Conservation (phyloP, 2,888 invertebrate genomes). For the Melipona beecheii region DNA sequence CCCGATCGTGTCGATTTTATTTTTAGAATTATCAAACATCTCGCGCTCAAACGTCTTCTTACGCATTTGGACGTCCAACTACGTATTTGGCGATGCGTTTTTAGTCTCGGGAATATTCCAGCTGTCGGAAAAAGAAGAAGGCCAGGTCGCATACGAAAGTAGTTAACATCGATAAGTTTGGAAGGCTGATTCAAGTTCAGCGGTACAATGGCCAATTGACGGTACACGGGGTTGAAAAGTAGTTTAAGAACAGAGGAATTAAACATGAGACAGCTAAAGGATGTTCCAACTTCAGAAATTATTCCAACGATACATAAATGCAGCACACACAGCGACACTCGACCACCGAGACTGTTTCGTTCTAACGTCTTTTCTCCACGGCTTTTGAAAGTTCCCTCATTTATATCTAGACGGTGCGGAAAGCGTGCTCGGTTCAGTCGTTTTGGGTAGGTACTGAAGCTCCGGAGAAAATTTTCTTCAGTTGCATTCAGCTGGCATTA, state of each 20-base stretch:
- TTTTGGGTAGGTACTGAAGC: conserved; percentile 58
- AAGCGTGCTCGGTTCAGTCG: conserved; percentile 64
- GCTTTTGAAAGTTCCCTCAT: conserved; percentile 71
- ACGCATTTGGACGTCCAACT: neutral
- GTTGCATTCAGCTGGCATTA: conserved; percentile 68
- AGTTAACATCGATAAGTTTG: neutral
- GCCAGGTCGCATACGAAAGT: conserved; percentile 9
- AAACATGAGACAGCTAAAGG: conserved; percentile 54
- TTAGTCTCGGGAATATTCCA: neutral
- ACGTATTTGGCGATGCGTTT: neutral
- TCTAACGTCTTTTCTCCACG: conserved; percentile 63
- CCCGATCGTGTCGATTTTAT: conserved; percentile 34
- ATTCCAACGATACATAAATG: conserved; percentile 49
- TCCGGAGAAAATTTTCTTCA: conserved; percentile 59
- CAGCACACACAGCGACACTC: conserved; percentile 26
- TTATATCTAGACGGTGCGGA: conserved; percentile 69
- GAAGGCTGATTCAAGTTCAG: conserved; percentile 10
- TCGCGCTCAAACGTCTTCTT: neutral
- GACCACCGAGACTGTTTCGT: conserved; percentile 47
- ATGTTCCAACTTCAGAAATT: conserved; percentile 59
- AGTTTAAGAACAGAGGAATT: conserved; percentile 43
- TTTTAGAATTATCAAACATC: neutral
- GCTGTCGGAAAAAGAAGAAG: neutral
- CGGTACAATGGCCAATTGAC: conserved; percentile 31
- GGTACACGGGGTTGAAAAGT: conserved; percentile 29